These are phyloP conservation scores for Leptodactylus fallax DNA, from an alignment of 2,797 vertebrate species.

Conservation along the genomic window DNA sequence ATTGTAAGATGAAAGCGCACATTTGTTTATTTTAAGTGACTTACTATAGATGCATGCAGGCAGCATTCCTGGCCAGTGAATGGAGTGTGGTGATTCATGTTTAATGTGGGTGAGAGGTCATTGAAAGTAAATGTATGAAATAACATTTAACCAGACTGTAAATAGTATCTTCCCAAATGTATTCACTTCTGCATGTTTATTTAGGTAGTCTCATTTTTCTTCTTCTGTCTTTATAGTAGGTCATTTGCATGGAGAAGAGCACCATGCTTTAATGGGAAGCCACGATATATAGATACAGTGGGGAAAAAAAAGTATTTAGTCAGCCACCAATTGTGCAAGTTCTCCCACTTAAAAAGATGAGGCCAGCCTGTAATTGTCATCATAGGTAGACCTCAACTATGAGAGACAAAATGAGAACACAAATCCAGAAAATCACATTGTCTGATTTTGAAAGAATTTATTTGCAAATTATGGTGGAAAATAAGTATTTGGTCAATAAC, in stretches of 20 bases:
- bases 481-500: too few relatives aligned
- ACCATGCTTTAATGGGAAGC: background rate
- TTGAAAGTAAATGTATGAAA: constrained; percentile 44
- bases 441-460: too few relatives aligned
- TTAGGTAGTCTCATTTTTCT: constrained; percentile 12
- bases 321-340: too few relatives aligned
- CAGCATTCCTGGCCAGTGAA: constrained; percentile 79
- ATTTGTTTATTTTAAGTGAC: constrained; percentile 79
- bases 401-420: too few relatives aligned
- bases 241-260: background rate
- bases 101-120: constrained; percentile 83
- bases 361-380: too few relatives aligned
- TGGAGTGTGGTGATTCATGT: constrained; percentile 72
- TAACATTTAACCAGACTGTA: constrained; percentile 14
- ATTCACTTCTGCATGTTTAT: background rate
- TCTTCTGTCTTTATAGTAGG: background rate
- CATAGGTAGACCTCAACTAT: too few relatives aligned
- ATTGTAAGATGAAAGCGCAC: constrained; percentile 77
- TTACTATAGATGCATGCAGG: constrained; percentile 76
- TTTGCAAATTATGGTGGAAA: too few relatives aligned
- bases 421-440: too few relatives aligned
- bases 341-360: too few relatives aligned
- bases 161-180: constrained; percentile 10
- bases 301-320: too few relatives aligned
- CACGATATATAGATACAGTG: background rate